phyloP scores from a whole-genome alignment of 1,140 invertebrate species.

The Plectrocnemia conspersa region DNA sequence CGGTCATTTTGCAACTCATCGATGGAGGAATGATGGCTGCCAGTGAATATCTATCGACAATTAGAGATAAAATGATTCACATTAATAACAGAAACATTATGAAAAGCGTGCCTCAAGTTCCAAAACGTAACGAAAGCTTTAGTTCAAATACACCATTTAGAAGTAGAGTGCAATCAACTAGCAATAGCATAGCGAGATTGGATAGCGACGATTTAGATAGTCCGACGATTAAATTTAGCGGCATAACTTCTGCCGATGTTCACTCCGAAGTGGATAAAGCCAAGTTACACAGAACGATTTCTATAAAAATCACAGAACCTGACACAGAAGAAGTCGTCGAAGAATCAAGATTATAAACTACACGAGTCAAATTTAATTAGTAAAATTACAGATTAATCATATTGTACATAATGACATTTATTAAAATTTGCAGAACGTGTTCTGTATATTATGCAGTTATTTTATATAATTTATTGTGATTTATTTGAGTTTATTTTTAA shows the following conservation, averaged over 20 bases:
- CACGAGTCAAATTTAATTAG: background rate
- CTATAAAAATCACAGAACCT: slow-evolving; percentile 30
- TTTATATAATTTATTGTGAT: too few species aligned
- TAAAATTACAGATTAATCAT: background rate
- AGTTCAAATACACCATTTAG: slow-evolving; percentile 11
- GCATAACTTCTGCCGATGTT: slow-evolving; percentile 25
- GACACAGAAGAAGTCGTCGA: slow-evolving; percentile 19
- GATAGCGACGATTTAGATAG: slow-evolving; percentile 17
- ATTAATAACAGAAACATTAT: slow-evolving; percentile 27
- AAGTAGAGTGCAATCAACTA: slow-evolving; percentile 32
- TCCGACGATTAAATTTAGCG: slow-evolving; percentile 27
- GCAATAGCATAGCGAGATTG: too few species aligned
- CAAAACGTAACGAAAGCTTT: slow-evolving; percentile 29
- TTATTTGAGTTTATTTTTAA: too few species aligned
- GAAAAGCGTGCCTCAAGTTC: slow-evolving; percentile 23
- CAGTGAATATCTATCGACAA: slow-evolving; percentile 48
- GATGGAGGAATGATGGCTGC: slow-evolving; percentile 48
- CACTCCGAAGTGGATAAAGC: slow-evolving; percentile 24
- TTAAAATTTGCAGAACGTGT: too few species aligned
- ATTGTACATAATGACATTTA: background rate
- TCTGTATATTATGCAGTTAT: too few species aligned
- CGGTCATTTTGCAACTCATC: slow-evolving; percentile 57
- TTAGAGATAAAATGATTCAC: slow-evolving; percentile 46
- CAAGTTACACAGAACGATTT: slow-evolving; percentile 16
- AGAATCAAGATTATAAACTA: slow-evolving; percentile 27